Evolutionary conservation across 1,140 invertebrate species (phyloP), one percentile per base, ranked within the genome.

Genomic region (Camponotus floridanus): DNA sequence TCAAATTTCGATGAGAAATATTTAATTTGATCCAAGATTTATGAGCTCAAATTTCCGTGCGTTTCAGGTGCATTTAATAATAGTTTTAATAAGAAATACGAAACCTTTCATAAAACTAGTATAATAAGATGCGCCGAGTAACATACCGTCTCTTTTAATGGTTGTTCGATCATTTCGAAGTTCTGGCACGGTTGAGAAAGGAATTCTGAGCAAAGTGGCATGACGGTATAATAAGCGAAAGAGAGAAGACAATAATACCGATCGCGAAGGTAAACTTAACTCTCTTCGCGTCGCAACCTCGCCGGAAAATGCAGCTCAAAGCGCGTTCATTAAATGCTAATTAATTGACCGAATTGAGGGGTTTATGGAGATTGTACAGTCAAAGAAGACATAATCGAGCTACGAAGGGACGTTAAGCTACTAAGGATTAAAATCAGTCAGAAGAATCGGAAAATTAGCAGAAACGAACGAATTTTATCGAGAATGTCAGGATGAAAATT

Each of bases 321-420:
- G 92, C 85, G 45, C 76, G 85, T 92, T 93, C 88, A 91, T 93
- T 92, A 92, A 74, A 57, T 87, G 64, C 73, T 91, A 91, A 91
- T 90, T 93, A 93, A 93, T 93, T 92, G 89, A 90, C 86, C 91
- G 83, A 91, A 92, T 93, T 88, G 88, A 93, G 87, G 67, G 90
- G 86, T 70, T 88, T 88, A 80, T 73, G 61, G 68, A 90, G 86
- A 91, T 85, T 86, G 84, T 64, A 68, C 76, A 91, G 85, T 91
- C 86, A 89, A 92, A 92, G 87, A 91, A 91, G 76, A 73, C 65
- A 84, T 88, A 86, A 83, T 81, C 64, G 51, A 85, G 68, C 81
- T 65, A 59, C 73, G 76, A 68, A 85, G 48, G 39, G 13, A 73
- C 57, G 68, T 18, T 74, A 45, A 73, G 26, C 26, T 26, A 26